Percentiles rank a stretch among this genome's conserved stretches.
Conservation (phyloP, 2,797 vertebrate species). For the Rhodeus uyekii region DNA sequence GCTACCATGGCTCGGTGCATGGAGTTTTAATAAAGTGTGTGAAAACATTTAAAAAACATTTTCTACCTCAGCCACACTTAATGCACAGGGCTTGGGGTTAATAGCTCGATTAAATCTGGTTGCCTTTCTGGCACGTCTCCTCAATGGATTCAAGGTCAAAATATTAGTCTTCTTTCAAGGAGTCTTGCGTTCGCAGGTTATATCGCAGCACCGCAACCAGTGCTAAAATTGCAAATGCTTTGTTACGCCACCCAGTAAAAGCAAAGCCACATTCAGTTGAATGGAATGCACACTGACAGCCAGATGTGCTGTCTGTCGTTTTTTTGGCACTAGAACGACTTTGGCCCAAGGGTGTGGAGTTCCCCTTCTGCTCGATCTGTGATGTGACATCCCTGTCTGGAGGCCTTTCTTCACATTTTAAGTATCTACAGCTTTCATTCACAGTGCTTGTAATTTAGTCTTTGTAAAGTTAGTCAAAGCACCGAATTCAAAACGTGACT, state of each 20-base stretch:
- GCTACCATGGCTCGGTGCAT: slow-evolving; percentile 21
- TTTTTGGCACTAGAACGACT: slow-evolving; percentile 42
- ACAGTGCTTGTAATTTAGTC: slow-evolving; percentile 51
- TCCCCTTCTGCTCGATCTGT: slow-evolving; percentile 45
- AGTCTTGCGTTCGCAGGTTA: neutral
- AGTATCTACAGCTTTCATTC: slow-evolving; percentile 41
- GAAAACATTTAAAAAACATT: slow-evolving; percentile 8
- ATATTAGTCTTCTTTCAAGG: neutral
- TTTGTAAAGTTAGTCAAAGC: slow-evolving; percentile 48
- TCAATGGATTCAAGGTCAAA: slow-evolving; percentile 9
- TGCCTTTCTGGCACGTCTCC: neutral
- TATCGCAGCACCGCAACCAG: neutral
- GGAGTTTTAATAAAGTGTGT: slow-evolving; percentile 11
- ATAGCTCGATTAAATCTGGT: slow-evolving; percentile 46
- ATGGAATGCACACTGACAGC: slow-evolving; percentile 20
- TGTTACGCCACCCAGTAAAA: slow-evolving; percentile 38
- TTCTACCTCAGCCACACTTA: neutral
- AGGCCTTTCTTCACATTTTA: slow-evolving; percentile 42
- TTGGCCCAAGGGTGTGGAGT: slow-evolving; percentile 54
- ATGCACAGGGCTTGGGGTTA: slow-evolving; percentile 35
- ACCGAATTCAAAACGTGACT: slow-evolving; percentile 28
- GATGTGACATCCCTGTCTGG: slow-evolving; percentile 52
- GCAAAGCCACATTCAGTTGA: slow-evolving; percentile 13
- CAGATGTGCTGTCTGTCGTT: slow-evolving; percentile 52
- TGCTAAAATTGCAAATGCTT: slow-evolving; percentile 23